phyloP scores from a whole-genome alignment of 2,888 invertebrate genomes.

The Drosophila phalerata region DNA sequence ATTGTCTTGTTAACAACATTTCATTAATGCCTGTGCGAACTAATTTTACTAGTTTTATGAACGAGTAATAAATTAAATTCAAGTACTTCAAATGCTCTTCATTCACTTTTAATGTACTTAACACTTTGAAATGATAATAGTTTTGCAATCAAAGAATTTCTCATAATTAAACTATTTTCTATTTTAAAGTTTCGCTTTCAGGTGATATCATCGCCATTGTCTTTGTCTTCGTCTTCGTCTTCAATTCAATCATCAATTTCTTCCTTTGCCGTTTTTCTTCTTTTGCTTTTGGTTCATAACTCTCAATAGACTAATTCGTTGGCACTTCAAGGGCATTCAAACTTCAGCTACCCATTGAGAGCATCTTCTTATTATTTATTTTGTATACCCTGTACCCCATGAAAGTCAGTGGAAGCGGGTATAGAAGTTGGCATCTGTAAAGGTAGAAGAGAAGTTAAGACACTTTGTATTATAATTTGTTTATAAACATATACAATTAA shows the following conservation, averaged over 20 bases:
- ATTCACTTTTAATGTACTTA: neutral
- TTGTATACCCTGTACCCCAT: slow-evolving; percentile 5
- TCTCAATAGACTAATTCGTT: slow-evolving; percentile 6
- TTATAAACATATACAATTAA: too few relatives aligned
- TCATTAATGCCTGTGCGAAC: too few relatives aligned
- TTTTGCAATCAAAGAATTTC: slow-evolving; percentile 1
- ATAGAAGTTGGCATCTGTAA: too few relatives aligned
- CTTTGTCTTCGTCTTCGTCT: neutral
- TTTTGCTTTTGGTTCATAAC: slow-evolving; percentile 7
- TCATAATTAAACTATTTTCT: slow-evolving; percentile 1
- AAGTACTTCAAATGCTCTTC: neutral
- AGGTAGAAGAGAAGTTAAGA: too few relatives aligned
- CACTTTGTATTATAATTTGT: too few relatives aligned
- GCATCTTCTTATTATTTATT: slow-evolving; percentile 20
- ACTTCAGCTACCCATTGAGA: slow-evolving; percentile 47
- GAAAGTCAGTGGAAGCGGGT: neutral
- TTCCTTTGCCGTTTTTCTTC: neutral
- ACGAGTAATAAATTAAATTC: too few relatives aligned
- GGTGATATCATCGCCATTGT: slow-evolving; percentile 1
- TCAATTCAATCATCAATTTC: slow-evolving; percentile 2
- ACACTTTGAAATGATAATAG: neutral
- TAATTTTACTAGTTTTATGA: too few relatives aligned
- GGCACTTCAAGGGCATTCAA: slow-evolving; percentile 48
- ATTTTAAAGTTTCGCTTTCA: slow-evolving; percentile 1
- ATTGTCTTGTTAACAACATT: too few relatives aligned